Conservation (phyloP, 2,113 vertebrate species). For the Thryonomys swinderianus region DNA sequence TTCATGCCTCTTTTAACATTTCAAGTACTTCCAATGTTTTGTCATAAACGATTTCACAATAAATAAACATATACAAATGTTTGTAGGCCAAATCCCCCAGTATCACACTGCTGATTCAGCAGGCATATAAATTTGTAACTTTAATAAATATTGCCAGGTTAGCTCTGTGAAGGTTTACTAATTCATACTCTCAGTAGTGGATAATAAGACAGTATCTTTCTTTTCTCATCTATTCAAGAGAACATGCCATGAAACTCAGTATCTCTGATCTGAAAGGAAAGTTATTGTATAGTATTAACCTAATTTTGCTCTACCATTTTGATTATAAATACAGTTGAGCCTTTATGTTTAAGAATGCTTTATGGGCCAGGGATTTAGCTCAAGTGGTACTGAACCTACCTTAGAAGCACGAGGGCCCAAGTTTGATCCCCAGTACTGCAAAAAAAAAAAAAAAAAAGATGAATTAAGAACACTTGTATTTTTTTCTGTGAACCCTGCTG, state of each 20-base stretch:
- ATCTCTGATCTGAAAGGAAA: background rate
- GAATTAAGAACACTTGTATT: conserved; percentile 11
- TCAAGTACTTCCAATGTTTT: background rate
- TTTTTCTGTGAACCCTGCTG: conserved; percentile 1
- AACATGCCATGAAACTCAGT: conserved; percentile 14
- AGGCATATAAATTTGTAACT: conserved; percentile 1
- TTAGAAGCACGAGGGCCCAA: too few relatives aligned
- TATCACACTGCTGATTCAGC: background rate
- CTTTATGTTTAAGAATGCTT: conserved; percentile 2
- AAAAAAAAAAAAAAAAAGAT: too few relatives aligned
- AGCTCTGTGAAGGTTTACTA: background rate
- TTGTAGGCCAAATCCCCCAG: background rate
- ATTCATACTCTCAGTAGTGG: conserved; percentile 18
- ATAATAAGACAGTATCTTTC: background rate
- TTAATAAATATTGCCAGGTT: conserved; percentile 1
- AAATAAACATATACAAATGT: conserved; percentile 17
- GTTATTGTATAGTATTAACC: background rate
- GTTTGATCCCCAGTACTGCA: too few relatives aligned
- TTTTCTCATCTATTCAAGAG: background rate
- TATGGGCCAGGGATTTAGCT: too few relatives aligned
- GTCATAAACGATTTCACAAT: background rate
- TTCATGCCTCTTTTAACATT: background rate
- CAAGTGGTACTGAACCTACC: too few relatives aligned
- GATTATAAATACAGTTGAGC: background rate
- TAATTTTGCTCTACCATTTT: conserved; percentile 29